Base-by-base conservation (phyloP, 1,140 invertebrate genomes). In the Mya arenaria region DNA sequence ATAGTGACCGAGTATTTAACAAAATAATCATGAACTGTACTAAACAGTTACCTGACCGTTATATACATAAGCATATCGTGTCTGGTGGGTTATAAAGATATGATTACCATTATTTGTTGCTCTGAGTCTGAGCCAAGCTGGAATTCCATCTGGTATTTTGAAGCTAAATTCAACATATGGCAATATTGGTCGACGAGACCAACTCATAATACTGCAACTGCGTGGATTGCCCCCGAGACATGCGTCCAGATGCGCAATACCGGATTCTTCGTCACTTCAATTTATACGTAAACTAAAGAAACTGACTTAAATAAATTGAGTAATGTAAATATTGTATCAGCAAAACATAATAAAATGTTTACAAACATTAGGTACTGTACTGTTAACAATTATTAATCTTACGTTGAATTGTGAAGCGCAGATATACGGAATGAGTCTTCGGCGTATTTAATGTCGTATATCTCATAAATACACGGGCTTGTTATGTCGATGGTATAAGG, bases 41-140 rank as follows among this genome's bases (percentile, higher is more conserved):
- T n/a, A n/a, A n/a, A n/a, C n/a, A n/a, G n/a, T n/a, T n/a, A n/a
- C n/a, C n/a, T n/a, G n/a, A n/a, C n/a, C n/a, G n/a, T n/a, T n/a
- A n/a, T n/a, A n/a, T n/a, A n/a, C n/a, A n/a, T n/a, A n/a, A n/a
- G n/a, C n/a, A n/a, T n/a, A n/a, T n/a, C n/a, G n/a, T n/a, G n/a
- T n/a, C n/a, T n/a, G n/a, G n/a, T n/a, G n/a, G n/a, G n/a, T n/a
- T n/a, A n/a, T n/a, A n/a, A n/a, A n/a, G n/a, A n/a, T n/a, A n/a
- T n/a, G n/a, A n/a, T n/a, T 58, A 84, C 83, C 83, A 74, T 84
- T 63, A 55, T 84, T 84, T 28, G 63, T 55, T 13, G 60, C 69
- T 15, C 69, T 39, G 6, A 84, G 17, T 52, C 69, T 60, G 8
- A 80, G 25, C 83, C 83, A 84, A 8, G 69, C 77, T 28, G 77